Percentiles rank a stretch among this genome's conserved stretches.
Evolutionary conservation across 92 coral and sea anemone genomes (phyloP).

Genomic region (Pocillopora meandrina): DNA sequence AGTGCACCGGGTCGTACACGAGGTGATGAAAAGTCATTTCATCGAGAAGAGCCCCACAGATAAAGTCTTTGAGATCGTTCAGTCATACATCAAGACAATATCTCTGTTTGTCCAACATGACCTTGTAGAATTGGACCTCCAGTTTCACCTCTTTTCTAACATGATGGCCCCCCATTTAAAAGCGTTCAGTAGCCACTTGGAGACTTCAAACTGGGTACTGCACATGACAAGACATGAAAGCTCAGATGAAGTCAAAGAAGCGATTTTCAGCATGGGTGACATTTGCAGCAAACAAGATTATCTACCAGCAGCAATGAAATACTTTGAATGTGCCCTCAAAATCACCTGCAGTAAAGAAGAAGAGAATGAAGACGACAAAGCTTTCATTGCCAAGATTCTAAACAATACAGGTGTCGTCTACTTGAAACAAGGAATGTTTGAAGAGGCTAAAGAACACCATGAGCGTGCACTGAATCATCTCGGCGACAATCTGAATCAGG

Average conservation of each 20-base stretch:
- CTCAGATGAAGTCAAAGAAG: background rate
- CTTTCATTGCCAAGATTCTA: background rate
- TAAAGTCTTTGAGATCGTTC: background rate
- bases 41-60: background rate
- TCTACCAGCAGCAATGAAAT: background rate
- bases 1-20: constrained; percentile 21
- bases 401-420: background rate
- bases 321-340: constrained; percentile 3
- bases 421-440: background rate
- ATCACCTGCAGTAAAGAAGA: background rate
- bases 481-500: background rate
- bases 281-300: background rate
- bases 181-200: background rate
- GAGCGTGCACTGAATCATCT: background rate
- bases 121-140: background rate
- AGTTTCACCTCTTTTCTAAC: constrained; percentile 15
- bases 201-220: background rate
- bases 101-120: background rate
- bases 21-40: background rate
- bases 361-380: background rate
- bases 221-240: background rate
- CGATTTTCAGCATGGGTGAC: background rate
- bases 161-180: constrained; percentile 25
- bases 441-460: background rate
- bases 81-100: constrained; percentile 12